Conservation (phyloP, 2,888 invertebrate genomes). For the Cosmia pyralina region DNA sequence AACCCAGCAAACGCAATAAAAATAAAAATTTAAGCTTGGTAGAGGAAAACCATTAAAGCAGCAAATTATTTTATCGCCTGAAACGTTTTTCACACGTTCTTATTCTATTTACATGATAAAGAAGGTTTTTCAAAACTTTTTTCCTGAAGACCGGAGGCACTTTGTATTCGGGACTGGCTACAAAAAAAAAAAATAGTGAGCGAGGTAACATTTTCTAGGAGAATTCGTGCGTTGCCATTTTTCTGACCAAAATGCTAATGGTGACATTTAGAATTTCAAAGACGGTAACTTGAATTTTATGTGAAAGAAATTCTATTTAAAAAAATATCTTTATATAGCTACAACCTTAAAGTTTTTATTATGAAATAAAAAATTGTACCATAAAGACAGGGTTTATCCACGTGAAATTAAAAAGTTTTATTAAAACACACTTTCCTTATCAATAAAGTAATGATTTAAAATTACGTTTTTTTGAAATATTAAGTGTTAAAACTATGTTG, state of each 20-base stretch:
- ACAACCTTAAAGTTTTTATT: too few relatives aligned
- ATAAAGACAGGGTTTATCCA: not conserved
- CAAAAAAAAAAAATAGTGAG: conserved; percentile 43
- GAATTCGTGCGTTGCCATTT: conserved; percentile 51
- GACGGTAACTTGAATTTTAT: not conserved
- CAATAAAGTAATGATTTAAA: not conserved
- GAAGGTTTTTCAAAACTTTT: conserved; percentile 38
- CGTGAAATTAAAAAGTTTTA: not conserved
- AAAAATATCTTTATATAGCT: too few relatives aligned
- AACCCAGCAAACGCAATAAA: conserved; percentile 36
- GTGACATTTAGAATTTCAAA: conserved; percentile 30
- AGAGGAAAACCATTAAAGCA: conserved; percentile 29
- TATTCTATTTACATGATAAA: conserved; percentile 58
- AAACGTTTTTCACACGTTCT: conserved; percentile 46
- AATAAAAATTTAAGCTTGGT: conserved; percentile 35
- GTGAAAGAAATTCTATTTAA: not conserved
- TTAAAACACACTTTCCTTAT: not conserved
- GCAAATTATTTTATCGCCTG: conserved; percentile 45
- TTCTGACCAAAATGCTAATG: conserved; percentile 50
- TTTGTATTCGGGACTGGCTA: conserved; percentile 41
- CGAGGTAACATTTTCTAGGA: conserved; percentile 16
- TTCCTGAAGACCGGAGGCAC: conserved; percentile 32
- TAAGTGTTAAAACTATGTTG: too few relatives aligned
- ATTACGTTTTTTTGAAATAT: not conserved
- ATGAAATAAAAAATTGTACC: too few relatives aligned